Evolutionary conservation across 64 coral and sea anemone genomes (phyloP), one percentile per base, ranked within the genome.

Genomic region (Orbicella faveolata): DNA sequence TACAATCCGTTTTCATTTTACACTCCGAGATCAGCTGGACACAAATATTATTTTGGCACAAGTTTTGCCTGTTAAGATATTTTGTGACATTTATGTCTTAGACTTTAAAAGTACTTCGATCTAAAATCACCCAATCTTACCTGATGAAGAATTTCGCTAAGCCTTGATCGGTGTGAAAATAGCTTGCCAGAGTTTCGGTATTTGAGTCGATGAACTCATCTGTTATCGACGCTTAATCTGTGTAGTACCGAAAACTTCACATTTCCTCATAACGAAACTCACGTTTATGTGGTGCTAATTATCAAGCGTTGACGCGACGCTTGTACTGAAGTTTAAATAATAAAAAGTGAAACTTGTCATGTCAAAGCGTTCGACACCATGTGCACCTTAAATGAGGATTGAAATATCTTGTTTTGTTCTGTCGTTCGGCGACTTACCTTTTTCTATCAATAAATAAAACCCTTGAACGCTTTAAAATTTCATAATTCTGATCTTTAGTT

Each of bases 401-500:
- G 36, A 67, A 83, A 83, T 2, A 10, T 39, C 61, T 5, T 63
- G 23, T 63, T 63, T 61, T 85, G 55, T 85, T 85, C 82, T 52
- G 82, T 21, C 64, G 39, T 52, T 85, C 72, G 70, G 41, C 19
- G 82, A 41, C 82, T 72, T 72, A 73, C 65, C 39, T 16, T 30
- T 48, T 7, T 18, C 52, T 37, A 85, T 84, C 82, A 84, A 84
- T 72, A 85, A 68, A 68, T 83, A 83, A 85, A 66, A 52, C 36
- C 66, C 36, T 33, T 37, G 23, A 73, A 85, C 82, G 6, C 82
- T 85, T 85, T 73, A 85, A 72, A 85, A 68, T 85, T 72, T 85
- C 65, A 85, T 85, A 70, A 65, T 72, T 70, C 82, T 84, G 64
- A 73, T 73, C 82, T 85, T 85, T 73, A 68, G 63, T 67, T 67